Evolutionary conservation across 2,888 invertebrate species (phyloP).

Genomic region (Polymixis flavicincta): DNA sequence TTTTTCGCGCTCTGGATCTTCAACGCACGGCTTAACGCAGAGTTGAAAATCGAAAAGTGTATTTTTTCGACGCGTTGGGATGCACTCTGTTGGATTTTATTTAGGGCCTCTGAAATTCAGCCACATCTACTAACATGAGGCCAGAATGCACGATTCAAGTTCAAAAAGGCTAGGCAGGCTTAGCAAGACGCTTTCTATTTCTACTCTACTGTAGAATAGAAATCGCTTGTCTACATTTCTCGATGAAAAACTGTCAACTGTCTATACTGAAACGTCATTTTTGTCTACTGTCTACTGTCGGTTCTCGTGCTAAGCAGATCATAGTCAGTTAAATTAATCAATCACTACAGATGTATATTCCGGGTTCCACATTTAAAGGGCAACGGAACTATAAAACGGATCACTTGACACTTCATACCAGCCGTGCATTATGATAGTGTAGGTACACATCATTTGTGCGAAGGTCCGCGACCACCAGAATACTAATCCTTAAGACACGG

Average conservation of each 20-base stretch:
- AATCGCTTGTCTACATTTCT: too few species aligned
- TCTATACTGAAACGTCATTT: too few species aligned
- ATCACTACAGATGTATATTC: neutral
- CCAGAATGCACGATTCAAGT: neutral
- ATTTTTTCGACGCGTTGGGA: too few species aligned
- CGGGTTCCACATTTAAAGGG: neutral
- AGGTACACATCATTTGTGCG: neutral
- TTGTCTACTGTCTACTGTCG: too few species aligned
- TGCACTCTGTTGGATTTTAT: too few species aligned
- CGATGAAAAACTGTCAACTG: too few species aligned
- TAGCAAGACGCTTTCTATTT: too few species aligned
- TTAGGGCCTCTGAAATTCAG: neutral
- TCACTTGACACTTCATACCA: neutral
- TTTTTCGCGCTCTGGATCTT: too few species aligned
- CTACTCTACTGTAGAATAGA: too few species aligned
- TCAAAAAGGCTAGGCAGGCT: too few species aligned
- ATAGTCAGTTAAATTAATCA: neutral
- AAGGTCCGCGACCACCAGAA: constrained; percentile 32
- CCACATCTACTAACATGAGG: neutral
- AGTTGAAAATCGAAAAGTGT: too few species aligned
- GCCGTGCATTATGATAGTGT: constrained; percentile 12
- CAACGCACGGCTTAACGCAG: too few species aligned
- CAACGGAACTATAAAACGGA: neutral
- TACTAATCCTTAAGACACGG: constrained; percentile 35
- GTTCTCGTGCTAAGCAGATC: neutral